Base-by-base conservation (phyloP, 2,113 vertebrate species). In the Peromyscus leucopus region DNA sequence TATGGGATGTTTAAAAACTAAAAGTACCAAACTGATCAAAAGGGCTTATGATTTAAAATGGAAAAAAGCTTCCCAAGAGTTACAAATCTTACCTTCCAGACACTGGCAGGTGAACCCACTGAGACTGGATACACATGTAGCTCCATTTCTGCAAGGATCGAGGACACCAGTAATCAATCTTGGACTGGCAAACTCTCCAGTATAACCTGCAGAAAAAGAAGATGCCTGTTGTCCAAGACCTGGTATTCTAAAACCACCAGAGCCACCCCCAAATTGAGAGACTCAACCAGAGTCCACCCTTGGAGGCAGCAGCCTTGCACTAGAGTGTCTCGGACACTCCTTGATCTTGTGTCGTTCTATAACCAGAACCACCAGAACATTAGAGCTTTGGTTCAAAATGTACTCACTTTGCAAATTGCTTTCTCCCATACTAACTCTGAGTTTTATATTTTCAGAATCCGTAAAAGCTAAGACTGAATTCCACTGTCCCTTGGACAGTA, bases 101-200 rank as follows among this genome's bases (percentile, higher is more conserved):
- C 99, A 99, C 89, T 99, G 99, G 97, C 99, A 99, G 93, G 98
- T 99, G 97, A 99, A 99, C 55, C 99, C 99, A 9, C 90, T 98
- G 97, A 99, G 95, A 80, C 94, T 99, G 90, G 99, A 99, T 91
- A 98, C 98, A 95, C 99, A 99, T 1, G 99, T 99, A 8, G 99
- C 99, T 98, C 99, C 99, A 6, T 99, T 99, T 93, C 98, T 99
- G 98, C 99, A 99, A 0, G 99, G 99, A 93, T 99, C 98, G 87
- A 99, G 99, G 91, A 98, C 71, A 91, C 99, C 99, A 99, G 16
- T 99, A 99, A 98, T 99, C 99, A 15, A 99, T 99, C 98, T 99
- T 98, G 95, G 99, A 98, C 96, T 99, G 99, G 98, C 99, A 99
- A n/a, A 98, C 46, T 99, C 99, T 65, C 99, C 99, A 0, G 99